These are phyloP conservation scores for Drosophila pseudotakahashii DNA, from an alignment of 2,888 invertebrate species.

Conservation along the genomic window DNA sequence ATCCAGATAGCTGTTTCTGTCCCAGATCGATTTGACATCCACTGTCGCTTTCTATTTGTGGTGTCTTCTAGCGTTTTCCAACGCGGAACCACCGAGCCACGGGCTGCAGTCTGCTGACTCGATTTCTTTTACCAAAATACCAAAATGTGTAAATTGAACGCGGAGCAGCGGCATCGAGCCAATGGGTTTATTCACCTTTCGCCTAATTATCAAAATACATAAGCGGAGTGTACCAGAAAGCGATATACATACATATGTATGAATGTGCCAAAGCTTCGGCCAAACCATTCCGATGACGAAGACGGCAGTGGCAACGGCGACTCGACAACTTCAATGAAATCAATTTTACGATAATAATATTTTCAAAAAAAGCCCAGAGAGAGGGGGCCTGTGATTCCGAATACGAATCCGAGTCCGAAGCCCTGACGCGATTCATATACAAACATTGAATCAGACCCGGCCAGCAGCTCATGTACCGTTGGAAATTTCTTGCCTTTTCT, in stretches of 20 bases:
- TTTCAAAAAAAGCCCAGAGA: conserved; percentile 61
- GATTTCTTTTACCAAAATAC: conserved; percentile 74
- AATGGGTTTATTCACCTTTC: conserved; percentile 77
- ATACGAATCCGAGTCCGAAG: conserved; percentile 39
- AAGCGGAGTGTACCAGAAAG: conserved; percentile 60
- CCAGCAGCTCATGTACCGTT: conserved; percentile 76
- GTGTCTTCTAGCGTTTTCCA: conserved; percentile 48
- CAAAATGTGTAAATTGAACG: conserved; percentile 66
- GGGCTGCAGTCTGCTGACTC: conserved; percentile 44
- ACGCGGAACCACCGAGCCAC: conserved; percentile 21
- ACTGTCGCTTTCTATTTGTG: conserved; percentile 46
- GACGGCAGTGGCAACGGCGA: conserved; percentile 9
- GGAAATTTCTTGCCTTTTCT: conserved; percentile 80
- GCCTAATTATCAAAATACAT: conserved; percentile 80
- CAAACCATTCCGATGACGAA: conserved; percentile 22
- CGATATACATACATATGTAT: conserved; percentile 5
- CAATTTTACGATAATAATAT: conserved; percentile 80
- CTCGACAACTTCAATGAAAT: conserved; percentile 77
- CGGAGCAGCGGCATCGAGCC: conserved; percentile 42
- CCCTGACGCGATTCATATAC: conserved; percentile 70
- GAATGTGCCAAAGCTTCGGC: conserved; percentile 52
- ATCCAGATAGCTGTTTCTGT: conserved; percentile 5
- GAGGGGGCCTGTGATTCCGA: conserved; percentile 36
- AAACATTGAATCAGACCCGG: conserved; percentile 67
- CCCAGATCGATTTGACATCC: conserved; percentile 32